phyloP scores from a whole-genome alignment of 1,140 invertebrate genomes.

The Theocolax elegans region DNA sequence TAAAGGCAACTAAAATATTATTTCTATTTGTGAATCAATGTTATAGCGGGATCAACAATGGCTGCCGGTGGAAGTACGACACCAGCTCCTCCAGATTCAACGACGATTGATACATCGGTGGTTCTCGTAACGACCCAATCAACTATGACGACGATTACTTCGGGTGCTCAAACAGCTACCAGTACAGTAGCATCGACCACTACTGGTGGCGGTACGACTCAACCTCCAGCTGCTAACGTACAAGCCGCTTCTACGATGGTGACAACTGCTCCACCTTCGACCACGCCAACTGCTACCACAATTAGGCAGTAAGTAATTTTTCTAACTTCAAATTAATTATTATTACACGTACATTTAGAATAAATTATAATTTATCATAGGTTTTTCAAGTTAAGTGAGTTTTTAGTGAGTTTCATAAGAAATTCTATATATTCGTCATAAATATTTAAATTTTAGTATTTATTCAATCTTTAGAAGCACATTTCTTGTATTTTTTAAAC shows the following conservation, averaged over 20 bases:
- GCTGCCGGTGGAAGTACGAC: background rate
- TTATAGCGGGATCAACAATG: background rate
- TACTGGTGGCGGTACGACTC: background rate
- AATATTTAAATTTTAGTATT: too few species aligned
- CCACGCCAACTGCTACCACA: background rate
- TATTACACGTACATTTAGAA: too few species aligned
- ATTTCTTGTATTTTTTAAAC: too few species aligned
- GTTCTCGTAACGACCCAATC: background rate
- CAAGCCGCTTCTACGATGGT: slow-evolving; percentile 11
- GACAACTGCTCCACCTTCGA: slow-evolving; percentile 21
- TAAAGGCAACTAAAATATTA: too few species aligned
- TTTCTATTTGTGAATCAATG: too few species aligned
- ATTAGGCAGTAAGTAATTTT: background rate
- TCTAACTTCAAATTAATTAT: too few species aligned
- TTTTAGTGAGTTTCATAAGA: too few species aligned
- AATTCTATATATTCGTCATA: too few species aligned
- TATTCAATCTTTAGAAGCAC: too few species aligned
- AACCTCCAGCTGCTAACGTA: background rate
- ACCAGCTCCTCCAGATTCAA: background rate
- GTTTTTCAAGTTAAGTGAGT: too few species aligned
- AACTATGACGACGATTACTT: background rate
- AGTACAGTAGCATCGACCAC: too few species aligned
- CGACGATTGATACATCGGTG: slow-evolving; percentile 7
- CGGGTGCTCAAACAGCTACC: background rate
- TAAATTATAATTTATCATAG: too few species aligned